Base-by-base conservation (phyloP, 2,888 invertebrate species). In the Plebejus anna region DNA sequence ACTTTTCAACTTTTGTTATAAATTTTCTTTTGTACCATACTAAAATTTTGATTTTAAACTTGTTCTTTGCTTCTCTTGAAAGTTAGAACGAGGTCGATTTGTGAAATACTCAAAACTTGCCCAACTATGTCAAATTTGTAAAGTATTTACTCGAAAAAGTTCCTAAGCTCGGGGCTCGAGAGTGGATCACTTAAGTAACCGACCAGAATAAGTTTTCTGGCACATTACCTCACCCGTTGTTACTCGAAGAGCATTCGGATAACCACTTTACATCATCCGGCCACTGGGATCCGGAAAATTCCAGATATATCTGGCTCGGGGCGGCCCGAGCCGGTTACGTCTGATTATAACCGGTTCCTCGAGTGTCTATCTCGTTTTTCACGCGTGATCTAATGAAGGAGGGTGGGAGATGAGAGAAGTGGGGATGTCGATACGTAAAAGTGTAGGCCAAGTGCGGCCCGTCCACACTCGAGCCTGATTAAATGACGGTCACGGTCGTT, bases 391-490 rank as follows among this genome's bases (percentile, higher is more conserved):
- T 59, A 7, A 55, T 55, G 72, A 47, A 78, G 38, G 77, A 79
- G 76, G 75, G 77, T 72, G 55, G 76, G 75, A 78, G 77, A 22
- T 22, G 22, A 22, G 22, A 22, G 22, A 22, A 22, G 22, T 22
- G 78, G 77, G 78, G 78, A 87, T 88, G 88, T 82, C 80, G 84
- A 84, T 83, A 84, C 81, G 84, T 72, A 83, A 82, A 82, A 83
- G 82, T 82, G 82, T 82, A 80, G 83, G 82, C 11, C 4, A 32
- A 66, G 32, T 83, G 87, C 80, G 85, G 86, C 86, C 84, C 86
- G 88, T 90, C 90, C 87, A 86, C 89, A 86, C 89, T 89, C 84
- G 87, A 85, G 86, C 82, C 89, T 90, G 90, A 91, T 91, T 90
- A 90, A 90, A 91, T 87, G 88, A 82, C 89, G 87, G 87, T 85